Evolutionary conservation across 53 echinoderm and acorn worm species (phyloP).

Genomic region (Patiria pectinifera): DNA sequence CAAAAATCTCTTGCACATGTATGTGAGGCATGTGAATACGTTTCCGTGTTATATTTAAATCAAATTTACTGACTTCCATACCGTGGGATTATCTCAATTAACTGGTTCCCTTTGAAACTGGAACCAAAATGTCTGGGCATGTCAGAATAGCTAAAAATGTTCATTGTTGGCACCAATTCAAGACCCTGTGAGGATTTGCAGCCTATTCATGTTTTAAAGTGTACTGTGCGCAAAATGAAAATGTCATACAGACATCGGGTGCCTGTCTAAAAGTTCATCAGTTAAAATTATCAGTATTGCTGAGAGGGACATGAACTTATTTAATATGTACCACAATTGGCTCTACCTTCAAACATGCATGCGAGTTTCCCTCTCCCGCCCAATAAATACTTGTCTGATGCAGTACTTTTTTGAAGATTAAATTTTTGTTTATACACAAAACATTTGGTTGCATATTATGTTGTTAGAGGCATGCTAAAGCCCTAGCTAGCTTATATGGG

Average conservation of each 20-base stretch:
- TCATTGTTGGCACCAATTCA: not conserved
- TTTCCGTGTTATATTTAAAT: not conserved
- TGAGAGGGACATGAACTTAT: too few relatives aligned
- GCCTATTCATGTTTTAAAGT: not conserved
- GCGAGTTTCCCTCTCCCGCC: too few relatives aligned
- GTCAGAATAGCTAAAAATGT: constrained; percentile 2
- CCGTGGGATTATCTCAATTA: constrained; percentile 7
- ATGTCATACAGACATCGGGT: not conserved
- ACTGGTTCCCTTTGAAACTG: constrained; percentile 13
- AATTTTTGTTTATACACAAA: too few relatives aligned
- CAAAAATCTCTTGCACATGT: too few relatives aligned
- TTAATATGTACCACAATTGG: too few relatives aligned
- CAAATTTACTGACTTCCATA: not conserved
- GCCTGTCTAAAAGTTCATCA: not conserved
- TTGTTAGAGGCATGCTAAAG: too few relatives aligned
- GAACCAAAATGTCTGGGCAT: not conserved
- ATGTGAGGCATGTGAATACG: not conserved
- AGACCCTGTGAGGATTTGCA: not conserved
- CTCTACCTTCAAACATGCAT: too few relatives aligned
- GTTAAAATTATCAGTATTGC: too few relatives aligned
- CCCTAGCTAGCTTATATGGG: too few relatives aligned
- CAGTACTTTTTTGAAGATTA: too few relatives aligned
- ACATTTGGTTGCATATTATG: too few relatives aligned
- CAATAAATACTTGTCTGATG: too few relatives aligned
- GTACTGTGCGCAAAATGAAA: not conserved